Evolutionary conservation across 2,113 vertebrate genomes (phyloP).

Genomic region (Scalopus aquaticus): DNA sequence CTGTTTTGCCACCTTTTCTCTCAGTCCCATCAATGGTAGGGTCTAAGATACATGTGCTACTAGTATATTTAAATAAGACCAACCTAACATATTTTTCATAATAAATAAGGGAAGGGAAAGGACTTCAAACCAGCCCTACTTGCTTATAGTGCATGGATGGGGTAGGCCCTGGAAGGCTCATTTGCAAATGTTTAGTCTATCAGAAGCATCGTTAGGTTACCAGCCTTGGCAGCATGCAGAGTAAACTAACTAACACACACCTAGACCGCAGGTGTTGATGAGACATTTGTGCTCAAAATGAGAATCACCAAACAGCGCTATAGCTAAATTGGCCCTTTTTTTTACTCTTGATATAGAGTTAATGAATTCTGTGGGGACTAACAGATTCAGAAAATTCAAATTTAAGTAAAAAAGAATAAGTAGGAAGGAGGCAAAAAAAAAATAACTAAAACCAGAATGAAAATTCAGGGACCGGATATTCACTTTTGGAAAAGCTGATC

Average conservation of each 20-base stretch:
- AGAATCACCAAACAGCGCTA: constrained; percentile 71
- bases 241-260: constrained; percentile 69
- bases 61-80: constrained; percentile 43
- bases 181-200: constrained; percentile 76
- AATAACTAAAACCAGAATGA: not conserved
- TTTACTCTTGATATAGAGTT: constrained; percentile 72
- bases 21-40: not conserved
- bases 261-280: constrained; percentile 76
- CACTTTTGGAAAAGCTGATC: not conserved
- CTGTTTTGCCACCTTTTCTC: not conserved
- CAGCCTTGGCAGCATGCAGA: constrained; percentile 63
- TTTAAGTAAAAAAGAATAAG: constrained; percentile 65
- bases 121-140: constrained; percentile 14
- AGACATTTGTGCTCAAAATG: constrained; percentile 79
- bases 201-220: constrained; percentile 71
- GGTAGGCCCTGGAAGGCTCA: constrained; percentile 30
- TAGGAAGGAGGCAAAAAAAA: constrained; percentile 59
- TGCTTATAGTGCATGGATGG: constrained; percentile 8
- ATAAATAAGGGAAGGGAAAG: constrained; percentile 44
- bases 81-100: constrained; percentile 44
- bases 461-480: not conserved
- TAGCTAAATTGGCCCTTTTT: constrained; percentile 73
- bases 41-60: constrained; percentile 9
- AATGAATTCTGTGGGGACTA: constrained; percentile 82
- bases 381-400: constrained; percentile 70